Evolutionary conservation across 2,888 invertebrate genomes (phyloP), one percentile per base, ranked within the genome.

Genomic region (Nomada ruficornis): DNA sequence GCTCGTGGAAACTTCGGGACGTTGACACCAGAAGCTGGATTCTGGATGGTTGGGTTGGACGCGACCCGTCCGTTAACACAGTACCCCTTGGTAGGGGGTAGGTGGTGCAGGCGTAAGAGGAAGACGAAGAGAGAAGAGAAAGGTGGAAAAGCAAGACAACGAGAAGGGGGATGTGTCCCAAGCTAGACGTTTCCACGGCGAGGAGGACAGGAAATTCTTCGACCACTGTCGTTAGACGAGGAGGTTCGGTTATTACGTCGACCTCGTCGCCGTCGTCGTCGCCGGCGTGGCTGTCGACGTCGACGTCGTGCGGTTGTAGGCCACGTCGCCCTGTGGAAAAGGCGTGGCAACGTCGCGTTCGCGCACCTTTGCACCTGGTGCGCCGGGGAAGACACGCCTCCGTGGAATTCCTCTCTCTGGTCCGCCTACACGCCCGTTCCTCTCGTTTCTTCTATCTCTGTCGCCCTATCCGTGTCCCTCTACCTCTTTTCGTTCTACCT

Each of bases 331-430:
- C 82, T 80, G 88, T 83, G 77, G 89, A 86, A 92, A 92, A 93
- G 93, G 93, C 93, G 93, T 92, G 93, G 93, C 93, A 70, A 85
- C 87, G 89, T 90, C 89, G 88, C 88, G 91, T 90, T 89, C 91
- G 93, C 93, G 92, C 93, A 93, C 93, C 92, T 93, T 93, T 91
- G 91, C 93, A 93, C 93, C 93, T 93, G 93, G 91, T 91, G 91
- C 90, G 90, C 92, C 90, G 89, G 87, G 90, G 88, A 91, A 91
- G 93, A 93, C 93, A 93, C 93, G 93, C 93, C 93, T 92, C 92
- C 90, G 88, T 88, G 88, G 91, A 91, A 91, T 91, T 91, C 89
- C 88, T 86, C 89, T 87, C 85, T 87, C 88, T 80, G 92, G 79
- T 91, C 91, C 93, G 93, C 93, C 93, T 91, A 89, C 91, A 87